phyloP scores from a whole-genome alignment of 1,140 invertebrate genomes.

The Alviniconcha marisindica region DNA sequence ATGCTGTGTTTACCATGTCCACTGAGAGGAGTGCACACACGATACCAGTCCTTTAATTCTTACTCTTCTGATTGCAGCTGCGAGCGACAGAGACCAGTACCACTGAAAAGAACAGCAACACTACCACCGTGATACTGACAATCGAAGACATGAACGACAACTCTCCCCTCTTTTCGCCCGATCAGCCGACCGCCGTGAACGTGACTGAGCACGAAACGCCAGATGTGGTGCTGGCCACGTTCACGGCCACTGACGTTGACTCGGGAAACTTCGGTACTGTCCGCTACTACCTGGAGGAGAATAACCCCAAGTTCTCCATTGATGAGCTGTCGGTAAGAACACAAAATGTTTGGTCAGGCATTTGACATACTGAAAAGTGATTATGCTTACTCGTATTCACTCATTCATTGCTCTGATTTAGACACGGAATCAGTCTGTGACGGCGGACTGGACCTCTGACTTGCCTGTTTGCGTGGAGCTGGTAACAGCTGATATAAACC shows the following conservation, averaged over 20 bases:
- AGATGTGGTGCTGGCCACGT: conserved; percentile 27
- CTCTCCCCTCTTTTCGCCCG: conserved; percentile 40
- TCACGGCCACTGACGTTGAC: conserved; percentile 46
- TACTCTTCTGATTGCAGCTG: too few relatives aligned
- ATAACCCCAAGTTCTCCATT: conserved; percentile 31
- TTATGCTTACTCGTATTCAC: too few relatives aligned
- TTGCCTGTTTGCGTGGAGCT: too few relatives aligned
- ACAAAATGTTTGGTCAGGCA: too few relatives aligned
- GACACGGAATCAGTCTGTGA: too few relatives aligned
- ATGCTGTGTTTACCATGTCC: neutral
- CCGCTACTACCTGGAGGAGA: conserved; percentile 37
- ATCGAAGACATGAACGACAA: conserved; percentile 53
- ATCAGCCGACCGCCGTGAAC: neutral
- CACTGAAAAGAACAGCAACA: conserved; percentile 9
- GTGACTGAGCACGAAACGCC: conserved; percentile 34
- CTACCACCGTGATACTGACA: conserved; percentile 27
- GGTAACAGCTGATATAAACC: too few relatives aligned
- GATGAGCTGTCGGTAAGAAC: conserved; percentile 12
- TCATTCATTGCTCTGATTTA: too few relatives aligned
- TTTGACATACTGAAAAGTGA: neutral
- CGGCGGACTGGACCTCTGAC: neutral
- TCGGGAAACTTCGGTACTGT: conserved; percentile 44
- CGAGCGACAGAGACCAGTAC: conserved; percentile 32
- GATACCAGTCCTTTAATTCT: too few relatives aligned
- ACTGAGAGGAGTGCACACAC: too few relatives aligned